Base-by-base conservation (phyloP, 2,888 invertebrate species). In the Paralinhomoeus sp. region DNA sequence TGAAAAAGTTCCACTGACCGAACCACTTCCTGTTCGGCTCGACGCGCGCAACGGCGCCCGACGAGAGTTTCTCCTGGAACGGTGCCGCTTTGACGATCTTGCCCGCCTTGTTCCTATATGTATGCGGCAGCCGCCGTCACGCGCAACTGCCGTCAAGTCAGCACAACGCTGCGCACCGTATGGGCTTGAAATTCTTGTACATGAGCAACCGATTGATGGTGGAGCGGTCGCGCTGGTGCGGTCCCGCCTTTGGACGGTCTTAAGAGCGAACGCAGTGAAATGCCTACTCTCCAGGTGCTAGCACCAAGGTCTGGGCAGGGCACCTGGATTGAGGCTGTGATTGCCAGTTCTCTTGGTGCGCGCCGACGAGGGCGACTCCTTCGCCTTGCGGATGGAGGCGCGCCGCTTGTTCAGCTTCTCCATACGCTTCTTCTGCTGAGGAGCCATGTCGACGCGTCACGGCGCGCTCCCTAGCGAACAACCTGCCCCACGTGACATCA, bases 21-120 rank as follows among this genome's bases (percentile, higher is more conserved):
- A 99, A 99, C 97, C 97, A 99, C 63, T 80, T 84, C 56, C 87
- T 82, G 54, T 83, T 89, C 2, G 97, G 97, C 66, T 91, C 97
- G 0, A 99, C 83, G 47, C 93, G 72, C 27, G 91, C 84, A 61
- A 79, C 75, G 1, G 83, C 77, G 23, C 97, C 97, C 31, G 87
- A 77, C 17, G 78, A 69, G 22, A 87, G 67, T 67, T 76, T 76
- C 39, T 79, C 80, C 66, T 97, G 97, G 64, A 85, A 99, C 1
- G 93, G 91, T 1, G 97, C 97, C 24, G 91, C 80, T 34, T 76
- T 77, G 39, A 89, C 67, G 44, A 99, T 87, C 71, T 89, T 82
- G 41, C 93, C 75, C 38, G 55, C 55, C 24, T 74, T 75, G 66
- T 93, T 78, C 44, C 71, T 69, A n/a, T n/a, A n/a, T n/a, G n/a